Evolutionary conservation across 2,797 vertebrate species (phyloP), one percentile per base, ranked within the genome.

Genomic region (Tragopan temminckii): DNA sequence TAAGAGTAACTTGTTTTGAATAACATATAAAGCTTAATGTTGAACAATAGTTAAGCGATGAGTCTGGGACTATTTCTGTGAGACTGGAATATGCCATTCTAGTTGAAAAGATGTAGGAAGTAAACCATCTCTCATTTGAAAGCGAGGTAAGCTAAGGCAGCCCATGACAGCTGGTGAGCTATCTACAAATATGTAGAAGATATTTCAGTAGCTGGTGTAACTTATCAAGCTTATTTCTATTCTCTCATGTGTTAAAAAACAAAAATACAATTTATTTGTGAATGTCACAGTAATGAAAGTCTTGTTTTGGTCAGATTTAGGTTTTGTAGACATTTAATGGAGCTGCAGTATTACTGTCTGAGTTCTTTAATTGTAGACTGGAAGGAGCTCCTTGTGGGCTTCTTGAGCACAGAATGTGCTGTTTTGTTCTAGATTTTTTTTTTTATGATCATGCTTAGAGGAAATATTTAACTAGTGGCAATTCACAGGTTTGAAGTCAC

Each of bases 401-500:
- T 83, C n/a, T n/a, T 59, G 50, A 71, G 53, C 38, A 93, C 62
- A 25, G 40, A 67, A 3, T 43, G 53, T 85, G 24, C 38, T 93
- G 58, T 31, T 88, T 89, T 85, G 67, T 82, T 93, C 87, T 85
- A 72, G 25, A 35, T 68, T 89, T 89, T 16, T 68, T 89, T 89
- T 16, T 90, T 87, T 80, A 87, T 78, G 50, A 55, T 31, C 1
- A 0, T 69, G 27, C 58, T 62, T 45, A 80, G 64, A 90, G 43
- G 72, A 90, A 80, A 25, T 24, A 80, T 68, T 80, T 85, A 80
- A 90, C 72, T 45, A 13, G 36, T 85, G 31, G 38, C 43, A 89
- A 70, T 90, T 90, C 9, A 9, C 24, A 77, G 13, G 72, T 63
- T 61, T 70, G 13, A 74, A 93, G 40, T 57, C 24, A 74, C 13